These are phyloP conservation scores for Sander vitreus DNA, from an alignment of 2,113 vertebrate genomes.

Conservation along the genomic window DNA sequence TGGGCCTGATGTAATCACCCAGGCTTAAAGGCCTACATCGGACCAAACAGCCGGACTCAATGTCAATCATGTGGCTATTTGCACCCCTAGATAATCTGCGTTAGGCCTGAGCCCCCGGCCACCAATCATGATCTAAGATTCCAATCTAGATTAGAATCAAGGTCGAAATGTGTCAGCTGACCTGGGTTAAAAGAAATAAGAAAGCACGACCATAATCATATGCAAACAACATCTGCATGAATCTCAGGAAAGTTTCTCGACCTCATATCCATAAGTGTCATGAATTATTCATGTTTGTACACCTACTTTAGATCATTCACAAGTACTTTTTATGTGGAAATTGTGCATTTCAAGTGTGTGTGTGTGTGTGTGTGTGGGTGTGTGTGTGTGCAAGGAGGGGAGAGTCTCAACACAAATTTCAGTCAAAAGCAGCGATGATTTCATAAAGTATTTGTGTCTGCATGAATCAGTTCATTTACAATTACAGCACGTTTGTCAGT, in stretches of 20 bases:
- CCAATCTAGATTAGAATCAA: constrained; percentile 20
- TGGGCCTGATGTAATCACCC: constrained; percentile 19
- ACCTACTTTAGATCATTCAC: constrained; percentile 33
- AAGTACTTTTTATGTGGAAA: constrained; percentile 43
- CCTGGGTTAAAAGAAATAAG: not conserved
- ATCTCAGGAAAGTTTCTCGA: constrained; percentile 26
- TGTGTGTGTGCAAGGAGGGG: not conserved
- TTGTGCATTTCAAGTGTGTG: constrained; percentile 22
- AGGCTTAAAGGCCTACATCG: constrained; percentile 16
- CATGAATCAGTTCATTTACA: constrained; percentile 57
- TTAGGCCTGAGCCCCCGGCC: not conserved
- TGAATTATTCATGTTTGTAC: constrained; percentile 66
- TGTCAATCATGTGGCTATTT: constrained; percentile 18
- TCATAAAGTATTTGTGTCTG: constrained; percentile 22
- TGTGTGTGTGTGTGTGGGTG: not conserved
- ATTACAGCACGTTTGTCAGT: constrained; percentile 29
- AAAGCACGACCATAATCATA: not conserved
- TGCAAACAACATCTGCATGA: constrained; percentile 43
- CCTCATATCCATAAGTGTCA: constrained; percentile 45
- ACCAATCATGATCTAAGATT: constrained; percentile 6
- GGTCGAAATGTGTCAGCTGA: constrained; percentile 8
- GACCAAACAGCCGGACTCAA: constrained; percentile 3
- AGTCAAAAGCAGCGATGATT: constrained; percentile 35
- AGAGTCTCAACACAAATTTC: constrained; percentile 26
- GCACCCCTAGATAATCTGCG: constrained; percentile 34